Base-by-base conservation (phyloP, 2,888 invertebrate genomes). In the Microchrysa polita region DNA sequence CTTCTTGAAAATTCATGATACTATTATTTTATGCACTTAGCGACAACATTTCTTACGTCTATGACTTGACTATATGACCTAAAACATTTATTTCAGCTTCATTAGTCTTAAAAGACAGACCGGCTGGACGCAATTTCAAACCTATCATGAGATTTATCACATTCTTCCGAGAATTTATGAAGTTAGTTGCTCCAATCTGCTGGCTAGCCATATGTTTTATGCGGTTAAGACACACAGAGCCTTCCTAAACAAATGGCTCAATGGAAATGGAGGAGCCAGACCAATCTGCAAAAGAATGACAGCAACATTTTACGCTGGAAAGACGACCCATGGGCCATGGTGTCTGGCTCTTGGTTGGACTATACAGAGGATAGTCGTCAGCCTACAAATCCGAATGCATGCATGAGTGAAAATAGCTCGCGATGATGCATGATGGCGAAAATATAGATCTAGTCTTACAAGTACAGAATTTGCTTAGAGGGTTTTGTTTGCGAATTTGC, bases 31-130 rank as follows among this genome's bases (percentile, higher is more conserved):
- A 34, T 34, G 7, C 27, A 34, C 27, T 34, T 48, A 44, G 34
- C 40, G 23, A 65, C 34, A 23, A 65, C 44, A 65, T 5, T 48
- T 65, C 48, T 61, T n/a, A n/a, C 61, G 40, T 65, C 65, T 20
- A 44, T 44, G 44, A 61, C 61, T 16, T 61, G 61, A 61, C 48
- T 65, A 48, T 65, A 44, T 65, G 18, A 14, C 48, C 44, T 14
- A 65, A 10, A 65, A 65, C 65, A 65, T 65, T 44, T n/a, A n/a
- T 65, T 65, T 65, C 22, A 65, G 65, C 20, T 65, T 20, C 65
- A 65, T 65, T 65, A 65, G 48, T 22, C 18, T 48, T 48, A 65
- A 34, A 20, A 48, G 4, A 34, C n/a, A 34, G 4, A 7, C 27
- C 65, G 44, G 20, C 48, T 65, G 22, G 44, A 48, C 34, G 40